phyloP scores from a whole-genome alignment of 2,113 vertebrate species.

The Lycaon pictus region DNA sequence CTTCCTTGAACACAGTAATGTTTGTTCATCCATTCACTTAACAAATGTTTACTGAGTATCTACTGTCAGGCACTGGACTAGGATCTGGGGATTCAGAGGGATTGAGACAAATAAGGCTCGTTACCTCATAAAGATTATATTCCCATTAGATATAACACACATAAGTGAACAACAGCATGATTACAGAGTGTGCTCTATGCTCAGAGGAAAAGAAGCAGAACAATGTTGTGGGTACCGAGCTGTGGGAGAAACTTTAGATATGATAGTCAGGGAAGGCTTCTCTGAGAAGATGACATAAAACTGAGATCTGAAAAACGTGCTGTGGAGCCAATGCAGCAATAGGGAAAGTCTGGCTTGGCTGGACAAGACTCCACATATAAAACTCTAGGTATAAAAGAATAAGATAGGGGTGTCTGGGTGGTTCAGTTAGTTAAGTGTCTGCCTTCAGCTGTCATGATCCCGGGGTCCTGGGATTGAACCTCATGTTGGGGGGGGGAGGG shows the following conservation, averaged over 20 bases:
- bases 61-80: neutral
- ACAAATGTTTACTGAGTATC: neutral
- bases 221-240: neutral
- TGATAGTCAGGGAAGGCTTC: neutral
- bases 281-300: neutral
- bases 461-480: too few species aligned
- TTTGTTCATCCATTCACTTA: neutral
- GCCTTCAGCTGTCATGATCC: too few species aligned
- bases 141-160: neutral
- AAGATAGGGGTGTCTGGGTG: neutral
- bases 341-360: neutral
- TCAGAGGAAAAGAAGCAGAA: neutral
- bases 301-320: neutral
- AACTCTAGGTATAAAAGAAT: neutral
- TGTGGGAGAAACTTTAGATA: neutral
- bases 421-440: too few species aligned
- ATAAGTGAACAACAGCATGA: neutral
- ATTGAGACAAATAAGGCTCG: neutral
- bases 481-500: too few species aligned
- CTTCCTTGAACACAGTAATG: neutral
- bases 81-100: neutral
- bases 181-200: neutral
- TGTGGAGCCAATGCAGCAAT: neutral
- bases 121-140: neutral
- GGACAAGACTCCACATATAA: neutral